Base-by-base conservation (phyloP, 2,888 invertebrate species). In the Sipunculus nudus region DNA sequence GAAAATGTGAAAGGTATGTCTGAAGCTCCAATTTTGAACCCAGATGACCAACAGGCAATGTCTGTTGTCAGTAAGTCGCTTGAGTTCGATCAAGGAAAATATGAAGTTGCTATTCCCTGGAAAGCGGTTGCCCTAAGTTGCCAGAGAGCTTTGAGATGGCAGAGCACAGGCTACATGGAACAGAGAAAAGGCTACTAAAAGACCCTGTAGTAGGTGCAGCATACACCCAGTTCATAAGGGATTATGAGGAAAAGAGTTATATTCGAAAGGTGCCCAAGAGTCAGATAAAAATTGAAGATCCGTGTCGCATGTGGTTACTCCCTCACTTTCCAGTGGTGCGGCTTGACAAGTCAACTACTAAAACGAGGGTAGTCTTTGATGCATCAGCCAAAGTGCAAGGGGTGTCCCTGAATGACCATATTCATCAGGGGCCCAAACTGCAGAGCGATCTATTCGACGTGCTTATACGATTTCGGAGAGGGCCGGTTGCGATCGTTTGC, bases 251-350 rank as follows among this genome's bases (percentile, higher is more conserved):
- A 41, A 69, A 68, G 28, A 58, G 57, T 16, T 66, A 63, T 47
- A 43, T 70, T 21, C 10, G 32, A 21, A 59, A 63, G 29, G 19
- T 68, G 16, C 13, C 23, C 8, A 1, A 16, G 16, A 23, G 29
- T 2, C 56, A 54, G 2, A 32, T n/a, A 4, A 29, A 53, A 26
- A 8, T 2, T 13, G 3, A 8, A n/a, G 31, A 21, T 2, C 35
- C n/a, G n/a, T n/a, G n/a, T n/a, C n/a, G n/a, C n/a, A n/a, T 35
- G 39, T 70, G 68, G 70, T 64, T 53, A 53, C 41, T 68, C n/a
- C 70, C 66, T 23, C 65, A 70, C 49, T 63, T 67, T 50, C 56
- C 67, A 13, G 60, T 68, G 16, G 45, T 59, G 4, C 46, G 47
- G n/a, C 47, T n/a, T 4, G 48, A 53, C 8, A 68, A 59, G 43